Evolutionary conservation across 2,797 vertebrate genomes (phyloP).

Genomic region (Halcyon badia): DNA sequence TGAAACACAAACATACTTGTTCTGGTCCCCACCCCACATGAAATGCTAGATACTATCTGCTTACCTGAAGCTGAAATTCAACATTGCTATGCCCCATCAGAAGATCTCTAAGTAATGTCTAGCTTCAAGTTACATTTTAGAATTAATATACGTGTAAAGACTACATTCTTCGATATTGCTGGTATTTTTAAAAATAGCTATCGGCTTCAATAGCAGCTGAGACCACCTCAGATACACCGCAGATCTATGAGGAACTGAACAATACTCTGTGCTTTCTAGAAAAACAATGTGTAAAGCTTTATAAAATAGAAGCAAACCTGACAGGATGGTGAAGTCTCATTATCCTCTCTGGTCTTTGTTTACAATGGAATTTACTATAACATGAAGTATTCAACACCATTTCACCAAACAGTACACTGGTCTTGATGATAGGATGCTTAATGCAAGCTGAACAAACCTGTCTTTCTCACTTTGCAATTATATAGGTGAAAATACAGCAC

Average conservation of each 20-base stretch:
- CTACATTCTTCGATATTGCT: not conserved
- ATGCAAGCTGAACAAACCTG: not conserved
- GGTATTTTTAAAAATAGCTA: not conserved
- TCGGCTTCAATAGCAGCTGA: not conserved
- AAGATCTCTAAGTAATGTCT: not conserved
- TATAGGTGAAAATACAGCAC: not conserved
- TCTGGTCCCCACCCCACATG: accelerated
- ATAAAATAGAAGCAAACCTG: not conserved
- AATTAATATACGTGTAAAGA: not conserved
- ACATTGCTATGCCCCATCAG: accelerated
- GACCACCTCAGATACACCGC: not conserved
- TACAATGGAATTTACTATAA: not conserved
- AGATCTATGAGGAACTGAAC: not conserved
- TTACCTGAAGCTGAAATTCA: not conserved
- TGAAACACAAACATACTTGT: not conserved
- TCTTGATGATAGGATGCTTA: not conserved
- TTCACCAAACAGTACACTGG: not conserved
- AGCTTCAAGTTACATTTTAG: not conserved
- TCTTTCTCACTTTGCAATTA: not conserved
- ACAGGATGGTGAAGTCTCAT: not conserved
- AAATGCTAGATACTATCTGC: not conserved
- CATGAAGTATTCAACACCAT: not conserved
- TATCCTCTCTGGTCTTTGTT: not conserved
- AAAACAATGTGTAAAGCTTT: not conserved
- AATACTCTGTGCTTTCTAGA: not conserved